Evolutionary conservation across 2,888 invertebrate genomes (phyloP).

Genomic region (Zaprionus obscuricornis): DNA sequence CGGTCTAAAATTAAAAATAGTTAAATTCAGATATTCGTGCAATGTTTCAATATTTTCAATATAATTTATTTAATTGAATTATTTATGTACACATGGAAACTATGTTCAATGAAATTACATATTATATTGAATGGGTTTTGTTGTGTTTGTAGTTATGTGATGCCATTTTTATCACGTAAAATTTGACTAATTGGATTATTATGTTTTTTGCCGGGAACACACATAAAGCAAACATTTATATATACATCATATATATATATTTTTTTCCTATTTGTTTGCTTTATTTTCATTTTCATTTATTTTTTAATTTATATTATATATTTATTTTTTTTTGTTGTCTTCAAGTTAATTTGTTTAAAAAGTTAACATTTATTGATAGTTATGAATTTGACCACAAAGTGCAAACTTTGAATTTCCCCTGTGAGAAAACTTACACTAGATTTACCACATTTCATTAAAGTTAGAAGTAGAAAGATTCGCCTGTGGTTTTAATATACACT

Average conservation of each 20-base stretch:
- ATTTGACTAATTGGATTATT: conserved; percentile 64
- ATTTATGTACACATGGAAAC: conserved; percentile 70
- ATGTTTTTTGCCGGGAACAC: conserved; percentile 15
- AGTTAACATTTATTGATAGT: conserved; percentile 40
- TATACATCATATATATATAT: conserved; percentile 10
- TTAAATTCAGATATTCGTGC: not conserved
- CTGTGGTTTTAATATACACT: conserved; percentile 34
- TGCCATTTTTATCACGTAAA: conserved; percentile 38
- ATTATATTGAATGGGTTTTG: not conserved
- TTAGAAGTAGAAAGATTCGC: not conserved
- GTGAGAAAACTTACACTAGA: conserved; percentile 60
- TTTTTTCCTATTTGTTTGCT: not conserved
- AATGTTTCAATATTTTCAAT: conserved; percentile 38
- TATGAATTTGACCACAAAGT: conserved; percentile 25
- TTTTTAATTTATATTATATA: no score
- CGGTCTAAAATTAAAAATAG: not conserved
- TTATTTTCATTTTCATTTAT: not conserved
- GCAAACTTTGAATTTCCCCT: no score
- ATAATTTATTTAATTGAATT: conserved; percentile 49
- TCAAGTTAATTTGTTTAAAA: no score
- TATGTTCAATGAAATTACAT: conserved; percentile 34
- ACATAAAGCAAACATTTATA: conserved; percentile 38
- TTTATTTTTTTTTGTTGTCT: no score
- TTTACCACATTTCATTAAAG: conserved; percentile 47
- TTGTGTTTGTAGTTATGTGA: conserved; percentile 1